Conservation (phyloP, 1,140 invertebrate species). For the Calephelis nemesis region DNA sequence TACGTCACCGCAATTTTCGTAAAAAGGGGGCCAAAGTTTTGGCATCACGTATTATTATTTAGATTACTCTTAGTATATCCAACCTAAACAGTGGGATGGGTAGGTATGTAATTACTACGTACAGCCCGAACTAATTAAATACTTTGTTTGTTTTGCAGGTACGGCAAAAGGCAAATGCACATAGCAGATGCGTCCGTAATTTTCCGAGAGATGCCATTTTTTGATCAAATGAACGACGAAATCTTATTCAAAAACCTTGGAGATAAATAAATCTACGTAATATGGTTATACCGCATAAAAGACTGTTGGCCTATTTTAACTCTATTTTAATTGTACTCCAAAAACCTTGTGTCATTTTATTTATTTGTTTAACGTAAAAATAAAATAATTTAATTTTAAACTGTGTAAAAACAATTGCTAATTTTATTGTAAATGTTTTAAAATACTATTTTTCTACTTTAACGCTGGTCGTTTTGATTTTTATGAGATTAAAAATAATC, state of each 20-base stretch:
- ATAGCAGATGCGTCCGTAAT: conserved; percentile 69
- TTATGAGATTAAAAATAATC: conserved; percentile 23
- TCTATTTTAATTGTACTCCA: conserved; percentile 3
- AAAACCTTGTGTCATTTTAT: conserved; percentile 8
- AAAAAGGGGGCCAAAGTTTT: too few relatives aligned
- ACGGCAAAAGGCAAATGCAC: conserved; percentile 69
- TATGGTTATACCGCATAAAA: not conserved
- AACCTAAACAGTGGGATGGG: too few relatives aligned
- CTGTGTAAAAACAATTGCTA: conserved; percentile 4
- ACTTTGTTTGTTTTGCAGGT: conserved; percentile 46
- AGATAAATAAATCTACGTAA: not conserved
- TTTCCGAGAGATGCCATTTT: conserved; percentile 61
- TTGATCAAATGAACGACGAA: conserved; percentile 58
- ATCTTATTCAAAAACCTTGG: conserved; percentile 51
- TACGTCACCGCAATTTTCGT: too few relatives aligned
- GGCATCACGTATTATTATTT: too few relatives aligned
- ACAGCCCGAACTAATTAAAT: too few relatives aligned
- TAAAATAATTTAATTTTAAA: not conserved
- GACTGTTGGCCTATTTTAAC: conserved; percentile 8
- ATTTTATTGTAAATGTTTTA: conserved; percentile 10
- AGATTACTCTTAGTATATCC: too few relatives aligned
- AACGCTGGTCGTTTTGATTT: conserved; percentile 29
- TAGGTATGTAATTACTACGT: too few relatives aligned
- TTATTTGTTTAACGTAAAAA: not conserved
- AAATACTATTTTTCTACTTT: conserved; percentile 13